Evolutionary conservation across 2,113 vertebrate species (phyloP), one percentile per base, ranked within the genome.

Genomic region (Gallinago media): DNA sequence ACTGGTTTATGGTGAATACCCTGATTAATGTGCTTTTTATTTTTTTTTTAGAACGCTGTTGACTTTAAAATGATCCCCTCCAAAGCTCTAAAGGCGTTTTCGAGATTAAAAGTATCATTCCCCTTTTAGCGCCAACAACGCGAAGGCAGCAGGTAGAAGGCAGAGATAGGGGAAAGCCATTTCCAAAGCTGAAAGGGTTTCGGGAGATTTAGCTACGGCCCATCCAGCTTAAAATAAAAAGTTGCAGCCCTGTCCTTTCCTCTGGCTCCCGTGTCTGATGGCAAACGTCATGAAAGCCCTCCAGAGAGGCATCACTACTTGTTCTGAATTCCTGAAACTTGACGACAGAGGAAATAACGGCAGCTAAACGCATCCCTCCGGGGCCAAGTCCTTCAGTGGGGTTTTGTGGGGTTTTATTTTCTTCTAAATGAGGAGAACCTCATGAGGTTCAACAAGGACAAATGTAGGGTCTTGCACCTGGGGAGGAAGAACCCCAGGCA

Each of bases 201-300:
- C 59, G 36, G 23, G 67, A 96, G 91, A 96, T 97, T 98, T 96
- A 97, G 85, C 88, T 74, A 59, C 76, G 89, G n/a, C 88, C 94
- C 74, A 55, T 71, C 74, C 66, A 56, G 79, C 68, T 97, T 94
- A 97, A 96, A 97, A 96, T 94, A 95, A 97, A 95, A 97, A 97
- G 96, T 97, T 94, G 61, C 90, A 94, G 79, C 91, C 62, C 68
- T 96, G 32, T 96, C 83, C 87, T 94, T 88, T 90, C 71, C 83
- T n/a, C 19, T 2, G 47, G 95, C 74, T 97, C 95, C 58, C 0
- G 7, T 84, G 61, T 58, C 85, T 95, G 95, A 94, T 77, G 96
- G 87, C 68, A 89, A 88, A 94, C 25, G 23, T 94, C 96, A 97
- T 94, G 97, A 97, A 96, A 97, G 63, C 83, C 26, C 4, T 5